phyloP scores from a whole-genome alignment of 2,113 vertebrate species.

The Hippocampus mohnikei region DNA sequence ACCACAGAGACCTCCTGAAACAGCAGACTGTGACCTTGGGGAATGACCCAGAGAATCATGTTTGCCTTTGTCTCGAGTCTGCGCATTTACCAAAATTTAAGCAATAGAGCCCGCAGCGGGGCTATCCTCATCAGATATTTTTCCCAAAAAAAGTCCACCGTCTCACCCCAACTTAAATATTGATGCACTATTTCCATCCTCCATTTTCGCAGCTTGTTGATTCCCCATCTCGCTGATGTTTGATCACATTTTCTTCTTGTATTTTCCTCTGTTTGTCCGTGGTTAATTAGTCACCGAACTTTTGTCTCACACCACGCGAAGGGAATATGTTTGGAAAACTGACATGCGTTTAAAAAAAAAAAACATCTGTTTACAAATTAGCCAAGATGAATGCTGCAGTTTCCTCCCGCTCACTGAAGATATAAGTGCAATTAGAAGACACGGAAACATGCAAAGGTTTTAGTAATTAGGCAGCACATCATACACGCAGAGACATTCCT shows the following conservation, averaged over 20 bases:
- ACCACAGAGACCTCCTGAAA: conserved; percentile 37
- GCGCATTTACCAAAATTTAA: neutral
- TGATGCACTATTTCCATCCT: neutral
- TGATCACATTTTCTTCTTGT: neutral
- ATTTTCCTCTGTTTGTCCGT: neutral
- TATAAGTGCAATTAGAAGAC: conserved; percentile 77
- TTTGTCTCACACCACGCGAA: conserved; percentile 42
- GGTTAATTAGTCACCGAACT: neutral
- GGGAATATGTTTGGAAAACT: conserved; percentile 66
- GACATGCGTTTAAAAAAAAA: conserved; percentile 37
- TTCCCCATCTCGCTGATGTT: neutral
- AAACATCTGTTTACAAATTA: conserved; percentile 75
- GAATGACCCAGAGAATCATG: neutral
- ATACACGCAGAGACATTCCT: conserved; percentile 65
- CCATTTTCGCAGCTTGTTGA: neutral
- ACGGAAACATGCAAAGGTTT: conserved; percentile 43
- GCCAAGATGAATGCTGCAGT: conserved; percentile 74
- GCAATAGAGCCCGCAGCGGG: neutral
- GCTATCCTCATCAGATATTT: neutral
- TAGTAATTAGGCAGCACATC: conserved; percentile 58
- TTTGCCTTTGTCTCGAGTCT: neutral
- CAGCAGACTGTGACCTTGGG: neutral
- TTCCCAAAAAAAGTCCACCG: neutral
- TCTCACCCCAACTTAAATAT: neutral
- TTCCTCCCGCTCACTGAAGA: conserved; percentile 53